Conservation (phyloP, 2,888 invertebrate genomes). For the Zaprionus lineosus region DNA sequence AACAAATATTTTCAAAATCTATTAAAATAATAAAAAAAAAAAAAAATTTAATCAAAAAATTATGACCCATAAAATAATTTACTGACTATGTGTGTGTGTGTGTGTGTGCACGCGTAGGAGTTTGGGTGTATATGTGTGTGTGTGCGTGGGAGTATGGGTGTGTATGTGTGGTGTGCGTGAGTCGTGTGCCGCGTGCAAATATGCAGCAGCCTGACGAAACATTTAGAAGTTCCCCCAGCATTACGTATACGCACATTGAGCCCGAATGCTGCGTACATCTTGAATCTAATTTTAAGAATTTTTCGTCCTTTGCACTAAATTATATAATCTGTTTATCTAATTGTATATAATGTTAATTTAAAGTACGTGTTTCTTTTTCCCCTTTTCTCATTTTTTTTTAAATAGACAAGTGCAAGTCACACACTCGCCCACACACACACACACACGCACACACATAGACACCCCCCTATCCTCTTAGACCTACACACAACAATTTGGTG, state of each 20-base stretch:
- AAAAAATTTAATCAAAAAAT: not conserved
- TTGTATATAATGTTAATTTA: conserved; percentile 47
- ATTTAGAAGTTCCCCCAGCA: conserved; percentile 13
- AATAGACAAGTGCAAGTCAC: conserved; percentile 10
- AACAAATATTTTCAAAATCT: too few relatives aligned
- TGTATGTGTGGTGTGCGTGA: too few relatives aligned
- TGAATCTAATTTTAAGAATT: conserved; percentile 39
- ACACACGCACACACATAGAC: not conserved
- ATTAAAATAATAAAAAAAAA: not conserved
- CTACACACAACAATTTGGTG: conserved; percentile 1
- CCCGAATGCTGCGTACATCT: conserved; percentile 23
- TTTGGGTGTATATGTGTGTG: conserved; percentile 10
- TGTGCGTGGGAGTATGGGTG: conserved; percentile 9
- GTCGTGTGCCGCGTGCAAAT: conserved; percentile 72
- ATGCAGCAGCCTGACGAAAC: conserved; percentile 45
- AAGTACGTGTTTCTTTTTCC: conserved; percentile 55
- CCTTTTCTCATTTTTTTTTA: too few relatives aligned
- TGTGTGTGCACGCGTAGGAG: too few relatives aligned
- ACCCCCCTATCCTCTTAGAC: too few relatives aligned
- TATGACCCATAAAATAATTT: not conserved
- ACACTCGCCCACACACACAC: conserved; percentile 6
- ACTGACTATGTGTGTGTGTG: too few relatives aligned
- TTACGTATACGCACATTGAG: conserved; percentile 35
- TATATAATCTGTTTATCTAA: conserved; percentile 38
- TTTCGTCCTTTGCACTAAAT: conserved; percentile 15